Conservation (phyloP, 2,797 vertebrate species). For the Xenopus petersii region DNA sequence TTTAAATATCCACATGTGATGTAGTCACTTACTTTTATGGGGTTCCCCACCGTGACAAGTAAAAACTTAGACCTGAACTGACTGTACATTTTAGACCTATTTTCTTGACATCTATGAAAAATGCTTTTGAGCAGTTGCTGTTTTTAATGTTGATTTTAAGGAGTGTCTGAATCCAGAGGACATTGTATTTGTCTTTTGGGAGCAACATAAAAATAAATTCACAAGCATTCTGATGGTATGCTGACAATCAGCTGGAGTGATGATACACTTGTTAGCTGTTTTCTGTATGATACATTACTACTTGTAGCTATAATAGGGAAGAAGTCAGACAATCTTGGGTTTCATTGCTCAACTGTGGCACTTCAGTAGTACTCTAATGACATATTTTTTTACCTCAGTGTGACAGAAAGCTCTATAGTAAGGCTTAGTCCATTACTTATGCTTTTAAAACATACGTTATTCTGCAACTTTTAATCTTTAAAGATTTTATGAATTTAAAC, state of each 20-base stretch:
- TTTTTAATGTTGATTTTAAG: slow-evolving; percentile 38
- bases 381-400: slow-evolving; percentile 16
- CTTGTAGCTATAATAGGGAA: slow-evolving; percentile 15
- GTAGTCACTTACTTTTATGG: background rate
- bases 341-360: slow-evolving; percentile 17
- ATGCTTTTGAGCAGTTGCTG: slow-evolving; percentile 13
- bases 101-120: slow-evolving; percentile 18
- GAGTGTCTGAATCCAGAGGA: slow-evolving; percentile 24
- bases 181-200: slow-evolving; percentile 39
- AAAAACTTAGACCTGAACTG: background rate
- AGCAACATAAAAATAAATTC: slow-evolving; percentile 42
- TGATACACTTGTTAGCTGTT: slow-evolving; percentile 38
- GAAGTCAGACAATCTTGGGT: slow-evolving; percentile 9
- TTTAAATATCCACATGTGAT: background rate
- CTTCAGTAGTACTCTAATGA: slow-evolving; percentile 4
- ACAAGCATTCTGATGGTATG: slow-evolving; percentile 11
- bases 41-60: background rate
- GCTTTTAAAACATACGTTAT: background rate
- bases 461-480: too few relatives aligned
- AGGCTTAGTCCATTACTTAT: background rate
- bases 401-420: background rate
- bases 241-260: slow-evolving; percentile 35
- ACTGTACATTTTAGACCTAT: slow-evolving; percentile 4
- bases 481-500: too few relatives aligned
- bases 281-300: slow-evolving; percentile 34